Percentiles rank a stretch among this genome's conserved stretches.
These are phyloP conservation scores for Alsophila aescularia DNA, from an alignment of 2,888 invertebrate species.

Conservation along the genomic window DNA sequence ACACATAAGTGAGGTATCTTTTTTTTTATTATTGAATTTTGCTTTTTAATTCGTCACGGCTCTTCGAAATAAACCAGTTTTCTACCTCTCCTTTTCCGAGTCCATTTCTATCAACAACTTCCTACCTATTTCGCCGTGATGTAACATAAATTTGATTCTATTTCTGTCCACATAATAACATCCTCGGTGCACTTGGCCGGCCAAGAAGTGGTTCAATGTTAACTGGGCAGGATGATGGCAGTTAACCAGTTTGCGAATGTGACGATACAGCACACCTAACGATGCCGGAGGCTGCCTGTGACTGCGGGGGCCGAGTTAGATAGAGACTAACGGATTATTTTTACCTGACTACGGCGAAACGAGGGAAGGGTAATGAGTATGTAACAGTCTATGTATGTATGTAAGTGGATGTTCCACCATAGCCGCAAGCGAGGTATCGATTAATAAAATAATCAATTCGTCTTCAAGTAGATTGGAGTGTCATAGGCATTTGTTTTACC, in stretches of 20 bases:
- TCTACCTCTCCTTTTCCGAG: constrained; percentile 11
- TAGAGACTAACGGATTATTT: neutral
- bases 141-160: constrained; percentile 58
- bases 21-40: neutral
- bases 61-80: constrained; percentile 2
- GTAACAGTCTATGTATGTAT: too few species aligned
- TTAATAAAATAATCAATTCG: too few species aligned
- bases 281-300: constrained; percentile 11
- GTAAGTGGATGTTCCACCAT: too few species aligned
- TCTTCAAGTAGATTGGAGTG: too few species aligned
- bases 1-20: neutral
- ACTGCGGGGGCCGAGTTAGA: constrained; percentile 42
- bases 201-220: constrained; percentile 80
- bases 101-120: constrained; percentile 19
- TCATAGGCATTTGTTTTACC: too few species aligned
- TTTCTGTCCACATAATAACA: constrained; percentile 68
- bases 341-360: too few species aligned
- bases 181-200: constrained; percentile 81
- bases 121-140: constrained; percentile 28
- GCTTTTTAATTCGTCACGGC: neutral
- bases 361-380: too few species aligned
- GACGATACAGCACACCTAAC: constrained; percentile 43
- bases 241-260: constrained; percentile 79
- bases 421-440: too few species aligned
- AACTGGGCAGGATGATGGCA: constrained; percentile 67